These are phyloP conservation scores for Nylanderia fulva DNA, from an alignment of 1,140 invertebrate genomes.

Conservation along the genomic window DNA sequence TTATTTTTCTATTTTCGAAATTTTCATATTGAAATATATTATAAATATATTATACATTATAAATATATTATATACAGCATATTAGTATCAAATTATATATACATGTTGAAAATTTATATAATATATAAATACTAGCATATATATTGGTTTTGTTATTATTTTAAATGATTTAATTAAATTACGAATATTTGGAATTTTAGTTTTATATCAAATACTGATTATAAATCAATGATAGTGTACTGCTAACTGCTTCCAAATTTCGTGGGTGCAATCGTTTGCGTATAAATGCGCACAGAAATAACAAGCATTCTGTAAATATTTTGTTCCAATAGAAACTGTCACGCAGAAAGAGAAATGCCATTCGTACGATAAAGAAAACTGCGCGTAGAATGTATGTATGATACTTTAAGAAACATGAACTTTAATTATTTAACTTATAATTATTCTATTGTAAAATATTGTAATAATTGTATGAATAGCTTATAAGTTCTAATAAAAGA, in stretches of 20 bases:
- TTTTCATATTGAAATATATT: not conserved
- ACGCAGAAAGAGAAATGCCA: slow-evolving; percentile 21
- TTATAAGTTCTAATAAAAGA: slow-evolving; percentile 80
- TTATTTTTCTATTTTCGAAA: not conserved
- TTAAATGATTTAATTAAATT: too few species aligned
- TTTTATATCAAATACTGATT: not conserved
- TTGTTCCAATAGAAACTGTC: slow-evolving; percentile 47
- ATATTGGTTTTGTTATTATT: too few species aligned
- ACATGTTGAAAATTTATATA: too few species aligned
- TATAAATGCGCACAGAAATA: slow-evolving; percentile 16
- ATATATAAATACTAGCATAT: too few species aligned
- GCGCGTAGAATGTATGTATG: slow-evolving; percentile 68
- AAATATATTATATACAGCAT: too few species aligned
- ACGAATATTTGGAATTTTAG: not conserved
- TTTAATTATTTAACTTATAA: too few species aligned
- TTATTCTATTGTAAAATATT: slow-evolving; percentile 81
- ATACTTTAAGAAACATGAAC: slow-evolving; percentile 63
- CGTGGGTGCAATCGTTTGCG: slow-evolving; percentile 3
- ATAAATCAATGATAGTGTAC: slow-evolving; percentile 33
- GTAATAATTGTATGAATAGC: slow-evolving; percentile 80
- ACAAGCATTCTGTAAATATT: slow-evolving; percentile 57
- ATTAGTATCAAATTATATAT: too few species aligned
- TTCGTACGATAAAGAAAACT: slow-evolving; percentile 55
- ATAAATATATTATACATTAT: not conserved
- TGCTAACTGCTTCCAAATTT: slow-evolving; percentile 38